Evolutionary conservation across 2,797 vertebrate genomes (phyloP), one percentile per base, ranked within the genome.

Genomic region (Lerista edwardsae): DNA sequence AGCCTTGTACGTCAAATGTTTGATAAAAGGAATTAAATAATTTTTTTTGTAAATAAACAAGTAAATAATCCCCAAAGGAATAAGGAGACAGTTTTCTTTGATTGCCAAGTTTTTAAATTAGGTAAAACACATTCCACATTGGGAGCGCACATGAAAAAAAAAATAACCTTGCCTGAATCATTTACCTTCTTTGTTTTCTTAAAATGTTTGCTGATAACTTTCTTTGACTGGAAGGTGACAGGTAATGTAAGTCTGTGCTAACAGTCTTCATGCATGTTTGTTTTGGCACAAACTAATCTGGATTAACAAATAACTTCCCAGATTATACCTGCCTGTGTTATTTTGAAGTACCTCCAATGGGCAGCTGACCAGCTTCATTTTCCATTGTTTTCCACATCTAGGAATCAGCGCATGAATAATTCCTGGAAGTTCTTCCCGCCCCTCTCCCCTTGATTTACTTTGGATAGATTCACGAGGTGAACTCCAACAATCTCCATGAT

Each of bases 231-330:
- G 39, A 14, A 44, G 5, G 39, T 44, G 36, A 71, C 39, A 71
- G 69, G 68, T 12, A 41, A 71, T 12, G 27, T 27, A 71, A 71
- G 44, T 71, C 31, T 34, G 6, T 64, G 76, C 36, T 62, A 64
- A 44, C 10, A n/a, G 14, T 11, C 27, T 39, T 61, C 14, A 9
- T 23, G 15, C 25, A 39, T 64, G 61, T 44, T 78, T n/a, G 39
- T 15, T 64, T 78, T 64, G 76, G 76, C 76, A 64, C 61, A 31
- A 44, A 36, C 39, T 78, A 44, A 78, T 44, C 76, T 64, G 39
- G 64, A 44, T 64, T 77, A 77, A 78, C 36, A 78, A 64, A 17
- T 44, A n/a, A n/a, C 61, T 78, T 78, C 76, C 27, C 27, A 78
- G 44, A 17, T 64, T 44, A 44, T 34, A 44, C 27, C 15, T 29